A percentile compares a stretch with the other conserved stretches of the same genome.
phyloP scores from a whole-genome alignment of 2,888 invertebrate genomes.

The Agrilus cyanescens region DNA sequence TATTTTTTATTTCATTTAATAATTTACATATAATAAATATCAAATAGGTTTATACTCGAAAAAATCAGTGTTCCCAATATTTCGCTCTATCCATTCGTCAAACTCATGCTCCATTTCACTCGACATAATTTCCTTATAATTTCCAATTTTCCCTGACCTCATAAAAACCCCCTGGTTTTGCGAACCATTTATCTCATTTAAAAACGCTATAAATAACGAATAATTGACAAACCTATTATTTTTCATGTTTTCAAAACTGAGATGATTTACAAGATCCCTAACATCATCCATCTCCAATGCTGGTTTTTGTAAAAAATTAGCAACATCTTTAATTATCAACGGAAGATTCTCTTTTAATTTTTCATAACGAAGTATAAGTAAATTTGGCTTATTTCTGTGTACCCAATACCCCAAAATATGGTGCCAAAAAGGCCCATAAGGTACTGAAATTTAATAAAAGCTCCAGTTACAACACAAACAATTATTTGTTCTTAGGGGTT shows the following conservation, averaged over 20 bases:
- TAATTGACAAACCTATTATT: conserved; percentile 39
- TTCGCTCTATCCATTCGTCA: conserved; percentile 57
- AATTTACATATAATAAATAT: too few relatives aligned
- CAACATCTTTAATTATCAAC: conserved; percentile 32
- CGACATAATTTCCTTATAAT: conserved; percentile 45
- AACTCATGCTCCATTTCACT: conserved; percentile 57
- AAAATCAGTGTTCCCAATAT: conserved; percentile 46
- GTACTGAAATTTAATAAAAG: conserved; percentile 15
- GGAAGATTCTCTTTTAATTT: conserved; percentile 34
- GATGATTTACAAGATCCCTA: conserved; percentile 32
- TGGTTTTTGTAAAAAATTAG: conserved; percentile 32
- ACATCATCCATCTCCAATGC: conserved; percentile 31
- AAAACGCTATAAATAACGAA: conserved; percentile 4
- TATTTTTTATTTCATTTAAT: too few relatives aligned
- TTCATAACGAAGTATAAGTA: conserved; percentile 26
- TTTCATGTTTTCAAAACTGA: conserved; percentile 42
- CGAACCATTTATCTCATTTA: conserved; percentile 27
- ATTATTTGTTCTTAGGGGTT: neutral
- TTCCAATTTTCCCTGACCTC: conserved; percentile 35
- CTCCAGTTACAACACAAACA: neutral
- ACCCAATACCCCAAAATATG: conserved; percentile 30
- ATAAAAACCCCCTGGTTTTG: conserved; percentile 34
- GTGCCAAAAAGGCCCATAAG: conserved; percentile 23
- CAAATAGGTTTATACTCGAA: too few relatives aligned
- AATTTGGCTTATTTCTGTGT: conserved; percentile 24